phyloP scores from a whole-genome alignment of 2,113 vertebrate species.

The Heteronetta atricapilla region DNA sequence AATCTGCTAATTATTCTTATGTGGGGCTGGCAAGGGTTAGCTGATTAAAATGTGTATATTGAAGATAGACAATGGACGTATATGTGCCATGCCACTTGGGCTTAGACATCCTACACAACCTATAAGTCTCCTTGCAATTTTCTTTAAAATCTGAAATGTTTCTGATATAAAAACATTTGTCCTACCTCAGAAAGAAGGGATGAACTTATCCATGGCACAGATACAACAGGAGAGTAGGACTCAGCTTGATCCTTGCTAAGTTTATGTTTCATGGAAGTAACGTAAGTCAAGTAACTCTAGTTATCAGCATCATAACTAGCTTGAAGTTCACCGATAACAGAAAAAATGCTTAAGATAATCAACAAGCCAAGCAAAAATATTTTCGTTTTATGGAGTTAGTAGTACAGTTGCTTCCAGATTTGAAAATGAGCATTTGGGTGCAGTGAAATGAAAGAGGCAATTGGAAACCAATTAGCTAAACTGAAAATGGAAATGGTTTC shows the following conservation, averaged over 20 bases:
- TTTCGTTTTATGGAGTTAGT: not conserved
- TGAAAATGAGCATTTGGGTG: conserved; percentile 40
- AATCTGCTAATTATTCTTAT: not conserved
- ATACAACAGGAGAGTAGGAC: not conserved
- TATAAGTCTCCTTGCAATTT: not conserved
- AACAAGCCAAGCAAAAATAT: conserved; percentile 22
- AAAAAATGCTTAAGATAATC: conserved; percentile 35
- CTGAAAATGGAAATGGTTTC: conserved; percentile 35
- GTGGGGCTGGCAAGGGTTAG: not conserved
- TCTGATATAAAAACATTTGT: not conserved
- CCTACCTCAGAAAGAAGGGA: not conserved
- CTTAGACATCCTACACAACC: not conserved
- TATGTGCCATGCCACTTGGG: not conserved
- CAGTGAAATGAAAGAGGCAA: conserved; percentile 30
- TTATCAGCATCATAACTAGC: not conserved
- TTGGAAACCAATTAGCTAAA: conserved; percentile 45
- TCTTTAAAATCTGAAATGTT: not conserved
- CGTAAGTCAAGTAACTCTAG: not conserved
- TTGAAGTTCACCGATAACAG: not conserved
- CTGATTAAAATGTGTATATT: not conserved
- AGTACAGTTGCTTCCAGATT: not conserved
- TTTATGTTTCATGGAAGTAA: not conserved
- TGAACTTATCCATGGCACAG: not conserved
- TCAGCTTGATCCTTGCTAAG: not conserved
- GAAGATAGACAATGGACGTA: not conserved